Evolutionary conservation across 2,888 invertebrate genomes (phyloP), one percentile per base, ranked within the genome.

Genomic region (Saturnia japonica): DNA sequence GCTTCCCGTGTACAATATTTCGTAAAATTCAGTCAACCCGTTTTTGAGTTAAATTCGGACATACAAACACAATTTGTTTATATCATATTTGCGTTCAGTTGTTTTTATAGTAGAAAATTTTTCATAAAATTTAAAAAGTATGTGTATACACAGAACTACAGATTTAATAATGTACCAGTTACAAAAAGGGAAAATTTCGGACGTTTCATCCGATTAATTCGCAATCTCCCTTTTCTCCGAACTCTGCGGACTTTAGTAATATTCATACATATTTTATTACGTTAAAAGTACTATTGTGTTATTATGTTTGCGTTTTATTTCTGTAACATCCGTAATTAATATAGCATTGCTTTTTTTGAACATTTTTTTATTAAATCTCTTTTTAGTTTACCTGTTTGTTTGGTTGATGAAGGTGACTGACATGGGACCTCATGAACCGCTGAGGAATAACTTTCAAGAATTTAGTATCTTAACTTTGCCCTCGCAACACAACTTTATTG

Each of bases 121-220:
- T n/a, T n/a, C n/a, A n/a, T n/a, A n/a, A n/a, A n/a, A n/a, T n/a
- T n/a, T n/a, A n/a, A n/a, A n/a, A n/a, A n/a, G n/a, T n/a, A n/a
- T n/a, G n/a, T n/a, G n/a, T n/a, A n/a, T n/a, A n/a, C n/a, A n/a
- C n/a, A n/a, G n/a, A n/a, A n/a, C 34, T 34, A 34, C 34, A 4
- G 34, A 34, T 34, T 34, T 34, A 34, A 4, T 34, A 2, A 34
- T 6, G 6, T 34, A 34, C 3, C 2, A 34, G 34, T 4, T 60
- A 60, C 57, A 60, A 28, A 60, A 60, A 60, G 28, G 28, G 57
- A 40, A 64, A 40, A 64, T 40, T 64, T 40, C 40, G 19, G 40
- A n/a, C 40, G 40, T 64, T 64, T 64, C 40, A 64, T 64, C 64
- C 40, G 64, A 64, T 64, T 64, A 64, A 64, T 64, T 64, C 9